A percentile compares a stretch with the other conserved stretches of the same genome.
These are phyloP conservation scores for Irena cyanogastra DNA, from an alignment of 2,113 vertebrate genomes.

Conservation along the genomic window DNA sequence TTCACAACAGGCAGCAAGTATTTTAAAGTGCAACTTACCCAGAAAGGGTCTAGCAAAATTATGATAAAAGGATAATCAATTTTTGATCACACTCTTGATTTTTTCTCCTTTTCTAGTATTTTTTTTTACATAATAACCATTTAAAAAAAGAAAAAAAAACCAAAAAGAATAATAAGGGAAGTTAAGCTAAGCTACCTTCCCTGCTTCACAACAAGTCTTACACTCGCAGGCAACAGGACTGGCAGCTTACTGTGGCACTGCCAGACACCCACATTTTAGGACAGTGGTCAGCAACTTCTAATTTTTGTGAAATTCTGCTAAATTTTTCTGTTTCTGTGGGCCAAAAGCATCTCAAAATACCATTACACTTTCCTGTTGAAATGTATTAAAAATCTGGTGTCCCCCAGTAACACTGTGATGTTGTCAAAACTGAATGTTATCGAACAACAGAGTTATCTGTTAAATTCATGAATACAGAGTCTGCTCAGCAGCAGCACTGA, in stretches of 20 bases:
- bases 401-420: background rate
- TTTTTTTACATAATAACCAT: background rate
- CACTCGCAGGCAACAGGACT: background rate
- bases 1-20: background rate
- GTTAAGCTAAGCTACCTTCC: background rate
- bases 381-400: background rate
- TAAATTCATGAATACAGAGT: background rate
- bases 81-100: background rate
- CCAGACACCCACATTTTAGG: background rate
- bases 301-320: background rate
- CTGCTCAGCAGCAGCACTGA: background rate
- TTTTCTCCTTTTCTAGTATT: background rate
- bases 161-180: background rate
- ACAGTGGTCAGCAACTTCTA: background rate
- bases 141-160: rapidly evolving
- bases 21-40: background rate
- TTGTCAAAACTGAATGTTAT: background rate
- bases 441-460: background rate
- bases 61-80: background rate
- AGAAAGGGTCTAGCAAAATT: background rate
- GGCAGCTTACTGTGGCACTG: background rate
- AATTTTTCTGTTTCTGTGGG: background rate
- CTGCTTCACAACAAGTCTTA: background rate
- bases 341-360: background rate
- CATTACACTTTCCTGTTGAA: background rate